Conservation (phyloP, 2,797 vertebrate species). For the Lepidocolaptes lacrymiger region DNA sequence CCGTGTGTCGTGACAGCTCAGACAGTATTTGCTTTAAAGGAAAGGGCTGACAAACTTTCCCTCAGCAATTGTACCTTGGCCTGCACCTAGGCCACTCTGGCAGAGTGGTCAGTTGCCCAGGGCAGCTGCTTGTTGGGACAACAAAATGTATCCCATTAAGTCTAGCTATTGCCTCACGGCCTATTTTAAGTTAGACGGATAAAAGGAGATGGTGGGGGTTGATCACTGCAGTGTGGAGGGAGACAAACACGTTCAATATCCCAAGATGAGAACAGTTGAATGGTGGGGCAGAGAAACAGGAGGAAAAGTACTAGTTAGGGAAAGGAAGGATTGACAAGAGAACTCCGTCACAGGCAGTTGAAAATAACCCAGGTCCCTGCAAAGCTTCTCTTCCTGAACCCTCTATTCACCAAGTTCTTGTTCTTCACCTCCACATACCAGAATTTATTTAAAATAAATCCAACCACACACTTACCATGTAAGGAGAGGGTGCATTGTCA, state of each 20-base stretch:
- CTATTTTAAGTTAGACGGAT: constrained; percentile 25
- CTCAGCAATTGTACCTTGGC: background rate
- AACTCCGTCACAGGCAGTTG: background rate
- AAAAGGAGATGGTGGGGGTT: background rate
- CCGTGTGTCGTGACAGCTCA: fast-evolving
- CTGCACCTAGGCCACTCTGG: background rate
- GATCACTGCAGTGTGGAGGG: background rate
- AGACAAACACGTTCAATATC: background rate
- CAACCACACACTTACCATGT: constrained; percentile 86
- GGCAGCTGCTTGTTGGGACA: constrained; percentile 31
- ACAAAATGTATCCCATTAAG: background rate
- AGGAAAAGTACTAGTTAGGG: background rate
- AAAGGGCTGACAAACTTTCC: background rate
- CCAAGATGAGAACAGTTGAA: background rate
- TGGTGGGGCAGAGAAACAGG: background rate
- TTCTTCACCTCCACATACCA: background rate
- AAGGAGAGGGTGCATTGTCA: constrained; percentile 97
- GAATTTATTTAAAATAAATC: background rate
- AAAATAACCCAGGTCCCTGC: background rate
- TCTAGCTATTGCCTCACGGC: constrained; percentile 6
- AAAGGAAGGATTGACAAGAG: background rate
- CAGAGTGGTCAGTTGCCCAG: background rate
- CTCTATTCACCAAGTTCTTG: background rate
- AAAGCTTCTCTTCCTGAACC: background rate
- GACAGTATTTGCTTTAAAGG: background rate